Base-by-base conservation (phyloP, 2,888 invertebrate genomes). In the Steinernema carpocapsae region DNA sequence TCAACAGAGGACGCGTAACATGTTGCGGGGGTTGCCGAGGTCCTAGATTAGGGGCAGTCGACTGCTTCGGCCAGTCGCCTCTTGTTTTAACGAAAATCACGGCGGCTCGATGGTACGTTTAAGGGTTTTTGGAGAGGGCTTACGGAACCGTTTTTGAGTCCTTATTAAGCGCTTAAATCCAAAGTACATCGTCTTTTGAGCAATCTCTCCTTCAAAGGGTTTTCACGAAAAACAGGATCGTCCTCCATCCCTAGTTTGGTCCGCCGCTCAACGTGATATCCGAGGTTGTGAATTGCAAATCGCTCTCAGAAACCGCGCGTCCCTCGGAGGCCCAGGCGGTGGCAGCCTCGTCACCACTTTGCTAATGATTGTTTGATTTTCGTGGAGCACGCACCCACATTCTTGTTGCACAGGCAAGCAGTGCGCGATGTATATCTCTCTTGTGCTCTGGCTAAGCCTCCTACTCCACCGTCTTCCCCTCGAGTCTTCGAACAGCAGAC, bases 341-440 rank as follows among this genome's bases (percentile, higher is more conserved):
- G 19, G 37, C 19, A 4, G 48, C 17, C 7, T 48, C 48, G 17
- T 17, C 48, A 14, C 48, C 48, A 48, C 48, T 32, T 32, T 29
- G 64, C 29, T 64, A 64, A 64, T 64, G 64, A 64, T 64, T 64
- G 64, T 64, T 64, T 64, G 64, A 64, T 22, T 64, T 64, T 29
- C 64, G 64, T 29, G 64, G 32, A 64, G 64, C 64, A 64, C 64
- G 64, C 64, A 37, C 64, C 24, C 64, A 64, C 64, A 64, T 64
- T 64, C 64, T 32, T 64, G 64, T 64, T 64, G 64, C 64, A 64
- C 64, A 64, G 64, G 29, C 64, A 32, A 22, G n/a, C n/a, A 14
- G 48, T 14, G 48, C 48, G 48, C 48, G 48, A 48, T 56, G 56
- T 56, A 56, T 56, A 56, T 56, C 56, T 19, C 56, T 56, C 48